These are phyloP conservation scores for Oligia strigilis DNA, from an alignment of 2,888 invertebrate genomes.

Conservation along the genomic window DNA sequence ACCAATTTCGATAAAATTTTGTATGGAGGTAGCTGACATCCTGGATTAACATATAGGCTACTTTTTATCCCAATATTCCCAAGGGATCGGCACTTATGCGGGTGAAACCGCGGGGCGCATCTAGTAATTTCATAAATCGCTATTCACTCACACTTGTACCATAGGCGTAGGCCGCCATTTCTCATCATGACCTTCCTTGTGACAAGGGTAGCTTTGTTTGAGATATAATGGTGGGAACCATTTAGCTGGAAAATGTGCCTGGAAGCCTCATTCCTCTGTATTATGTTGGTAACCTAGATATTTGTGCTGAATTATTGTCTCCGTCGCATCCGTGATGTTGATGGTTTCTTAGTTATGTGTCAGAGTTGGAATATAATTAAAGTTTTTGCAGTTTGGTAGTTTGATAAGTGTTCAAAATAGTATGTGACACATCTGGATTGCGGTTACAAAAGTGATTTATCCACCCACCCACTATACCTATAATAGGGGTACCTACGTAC, in stretches of 20 bases:
- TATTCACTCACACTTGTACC: conserved; percentile 58
- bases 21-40: too few relatives aligned
- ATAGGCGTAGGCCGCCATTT: conserved; percentile 75
- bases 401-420: not conserved
- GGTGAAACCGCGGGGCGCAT: too few relatives aligned
- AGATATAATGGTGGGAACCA: conserved; percentile 83
- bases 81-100: too few relatives aligned
- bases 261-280: conserved; percentile 72
- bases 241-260: conserved; percentile 82
- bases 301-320: conserved; percentile 58
- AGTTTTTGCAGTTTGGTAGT: not conserved
- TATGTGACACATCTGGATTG: not conserved
- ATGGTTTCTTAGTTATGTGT: conserved; percentile 20
- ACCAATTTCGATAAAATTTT: too few relatives aligned
- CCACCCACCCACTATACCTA: too few relatives aligned
- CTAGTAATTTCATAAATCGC: conserved; percentile 10
- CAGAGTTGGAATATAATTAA: conserved; percentile 18
- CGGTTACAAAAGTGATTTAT: not conserved
- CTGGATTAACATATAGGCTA: too few relatives aligned
- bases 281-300: conserved; percentile 64
- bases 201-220: conserved; percentile 85
- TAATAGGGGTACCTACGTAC: too few relatives aligned
- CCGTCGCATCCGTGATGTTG: conserved; percentile 46
- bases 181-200: conserved; percentile 84
- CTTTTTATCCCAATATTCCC: too few relatives aligned